Evolutionary conservation across 1,140 invertebrate species (phyloP), one percentile per base, ranked within the genome.

Genomic region (Metaphire vulgaris): DNA sequence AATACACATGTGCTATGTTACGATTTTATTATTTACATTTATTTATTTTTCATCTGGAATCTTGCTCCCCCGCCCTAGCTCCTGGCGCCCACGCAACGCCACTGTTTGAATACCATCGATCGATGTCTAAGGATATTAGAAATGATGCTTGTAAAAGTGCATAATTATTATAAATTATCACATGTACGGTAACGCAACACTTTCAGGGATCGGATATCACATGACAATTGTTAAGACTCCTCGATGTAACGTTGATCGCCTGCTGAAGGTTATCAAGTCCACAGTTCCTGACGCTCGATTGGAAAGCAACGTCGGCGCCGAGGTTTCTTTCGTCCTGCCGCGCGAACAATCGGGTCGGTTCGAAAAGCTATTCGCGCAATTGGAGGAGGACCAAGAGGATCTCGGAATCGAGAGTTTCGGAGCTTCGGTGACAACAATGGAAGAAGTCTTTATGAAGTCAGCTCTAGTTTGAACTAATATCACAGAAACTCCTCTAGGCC

Each of bases 401-500:
- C 77, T 85, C 1, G 74, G 79, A 15, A 80, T 86, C 14, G 75
- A 70, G 14, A 80, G 76, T 33, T 86, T 84, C 77, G 85, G 84
- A 34, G 74, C 85, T 6, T 84, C 83, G 32, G 85, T 84, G 69
- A 85, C 85, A 6, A 84, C 83, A 6, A 65, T 86, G 32, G 84
- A 86, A 80, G 85, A 86, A n/a, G n/a, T n/a, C n/a, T n/a, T n/a
- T n/a, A n/a, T n/a, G n/a, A n/a, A n/a, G n/a, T n/a, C n/a, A n/a
- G 77, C 83, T 75, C 30, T 75, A 94, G 82, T 82, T 95, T 29
- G 92, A 91, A 91, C 92, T 85, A 86, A 87, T 80, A 32, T n/a
- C n/a, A n/a, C n/a, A n/a, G n/a, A n/a, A n/a, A n/a, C n/a, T n/a
- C n/a, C n/a, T n/a, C n/a, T n/a, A n/a, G n/a, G n/a, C n/a, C n/a